These are phyloP conservation scores for Nezara viridula DNA, from an alignment of 2,888 invertebrate species.

Conservation along the genomic window DNA sequence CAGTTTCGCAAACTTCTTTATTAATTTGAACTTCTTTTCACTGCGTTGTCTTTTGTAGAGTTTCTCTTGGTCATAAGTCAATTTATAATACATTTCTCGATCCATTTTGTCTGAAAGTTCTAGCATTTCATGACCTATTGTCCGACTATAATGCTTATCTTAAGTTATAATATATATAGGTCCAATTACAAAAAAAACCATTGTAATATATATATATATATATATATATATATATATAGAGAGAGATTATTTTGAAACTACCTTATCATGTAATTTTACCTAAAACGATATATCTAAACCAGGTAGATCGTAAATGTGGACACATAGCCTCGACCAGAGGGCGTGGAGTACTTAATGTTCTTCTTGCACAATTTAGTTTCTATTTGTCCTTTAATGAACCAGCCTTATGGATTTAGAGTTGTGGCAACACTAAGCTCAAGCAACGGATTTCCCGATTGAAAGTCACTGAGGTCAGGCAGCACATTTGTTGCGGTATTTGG, in stretches of 20 bases:
- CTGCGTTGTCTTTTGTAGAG: too few species aligned
- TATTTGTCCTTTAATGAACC: not conserved
- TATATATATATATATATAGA: too few species aligned
- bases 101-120: too few species aligned
- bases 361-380: not conserved
- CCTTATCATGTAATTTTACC: not conserved
- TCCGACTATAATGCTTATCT: too few species aligned
- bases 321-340: not conserved
- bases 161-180: too few species aligned
- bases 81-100: too few species aligned
- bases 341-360: not conserved
- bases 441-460: not conserved
- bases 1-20: too few species aligned
- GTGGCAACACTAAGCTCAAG: not conserved
- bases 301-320: not conserved
- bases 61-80: too few species aligned
- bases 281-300: not conserved
- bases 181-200: too few species aligned
- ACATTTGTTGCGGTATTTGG: not conserved
- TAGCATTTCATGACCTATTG: too few species aligned
- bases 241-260: not conserved
- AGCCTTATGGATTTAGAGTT: not conserved
- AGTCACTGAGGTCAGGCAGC: not conserved
- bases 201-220: too few species aligned
- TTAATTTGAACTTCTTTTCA: too few species aligned